Evolutionary conservation across 2,113 vertebrate species (phyloP), one percentile per base, ranked within the genome.

Genomic region (Nyctibius bracteatus): DNA sequence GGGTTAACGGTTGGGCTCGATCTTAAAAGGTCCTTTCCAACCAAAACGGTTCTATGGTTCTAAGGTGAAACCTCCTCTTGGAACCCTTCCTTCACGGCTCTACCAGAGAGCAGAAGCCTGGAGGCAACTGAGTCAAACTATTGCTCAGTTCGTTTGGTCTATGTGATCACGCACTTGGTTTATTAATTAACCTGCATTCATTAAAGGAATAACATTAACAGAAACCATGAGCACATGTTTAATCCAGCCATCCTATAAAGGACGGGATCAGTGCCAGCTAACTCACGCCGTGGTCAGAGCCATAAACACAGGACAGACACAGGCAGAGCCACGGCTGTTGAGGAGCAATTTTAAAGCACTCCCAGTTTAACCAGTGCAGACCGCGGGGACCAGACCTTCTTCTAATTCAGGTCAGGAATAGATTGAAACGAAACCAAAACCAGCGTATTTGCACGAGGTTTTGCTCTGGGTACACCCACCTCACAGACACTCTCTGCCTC

Each of bases 181-280:
- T 73, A 92, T 92, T 96, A 90, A 90, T 55, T 81, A 92, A 93
- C 58, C n/a, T 58, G 73, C 27, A 33, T 22, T 93, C 78, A 33
- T 77, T 91, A 88, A 75, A 54, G 61, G 12, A 86, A 31, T 14
- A 67, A 44, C 43, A 49, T 37, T 67, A 68, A 58, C 44, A 81
- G 65, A 63, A 91, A 54, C 61, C 46, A 46, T 22, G 33, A 81
- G 68, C 2, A 37, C 15, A 35, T 2, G 0, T 73, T 84, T 72
- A 47, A 81, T 39, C 18, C n/a, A 63, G 41, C 24, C n/a, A 37
- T 7, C 16, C 75, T 65, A 19, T 8, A 54, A 88, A 41, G 43
- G 78, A 33, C 2, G 4, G 71, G 67, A n/a, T 65, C 35, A 52
- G 58, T 4, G 2, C 68, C 63, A 77, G 81, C 31, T 54, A 77